These are phyloP conservation scores for Pimpla rufipes DNA, from an alignment of 2,888 invertebrate species.

Conservation along the genomic window DNA sequence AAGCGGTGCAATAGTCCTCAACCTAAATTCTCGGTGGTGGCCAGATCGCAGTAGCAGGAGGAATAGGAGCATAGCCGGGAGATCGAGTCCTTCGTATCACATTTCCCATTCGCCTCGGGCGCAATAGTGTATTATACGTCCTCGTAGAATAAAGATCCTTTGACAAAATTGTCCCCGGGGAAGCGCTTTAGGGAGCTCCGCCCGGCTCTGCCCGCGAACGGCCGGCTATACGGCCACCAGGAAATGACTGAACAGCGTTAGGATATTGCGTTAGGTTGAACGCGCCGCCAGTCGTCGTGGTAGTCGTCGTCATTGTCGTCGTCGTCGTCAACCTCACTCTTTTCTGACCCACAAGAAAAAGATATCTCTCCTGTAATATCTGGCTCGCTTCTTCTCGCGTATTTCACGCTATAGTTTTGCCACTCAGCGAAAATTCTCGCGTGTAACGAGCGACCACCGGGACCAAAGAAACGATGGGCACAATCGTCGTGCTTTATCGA, in stretches of 20 bases:
- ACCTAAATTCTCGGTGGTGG: constrained; percentile 66
- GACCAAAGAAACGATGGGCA: background rate
- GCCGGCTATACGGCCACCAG: constrained; percentile 79
- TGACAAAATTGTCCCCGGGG: constrained; percentile 85
- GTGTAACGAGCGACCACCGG: constrained; percentile 1
- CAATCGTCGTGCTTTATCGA: constrained; percentile 9
- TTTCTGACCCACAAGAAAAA: constrained; percentile 52
- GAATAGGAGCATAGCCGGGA: constrained; percentile 36
- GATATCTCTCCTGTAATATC: constrained; percentile 61
- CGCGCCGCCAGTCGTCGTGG: constrained; percentile 55
- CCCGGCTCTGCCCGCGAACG: constrained; percentile 26
- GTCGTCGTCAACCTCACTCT: constrained; percentile 33
- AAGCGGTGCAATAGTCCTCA: constrained; percentile 73
- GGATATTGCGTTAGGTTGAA: constrained; percentile 84
- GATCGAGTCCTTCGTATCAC: constrained; percentile 76
- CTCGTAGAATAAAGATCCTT: constrained; percentile 85
- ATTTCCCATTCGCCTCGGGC: constrained; percentile 82
- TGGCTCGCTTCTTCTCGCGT: constrained; percentile 33
- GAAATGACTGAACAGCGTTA: constrained; percentile 85
- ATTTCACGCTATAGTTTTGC: constrained; percentile 40
- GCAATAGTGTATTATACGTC: constrained; percentile 83
- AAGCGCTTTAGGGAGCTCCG: constrained; percentile 80
- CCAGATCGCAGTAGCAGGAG: constrained; percentile 28
- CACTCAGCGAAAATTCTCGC: constrained; percentile 37
- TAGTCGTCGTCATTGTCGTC: constrained; percentile 63